Evolutionary conservation across 2,113 vertebrate genomes (phyloP).

Genomic region (Arizona elegans): DNA sequence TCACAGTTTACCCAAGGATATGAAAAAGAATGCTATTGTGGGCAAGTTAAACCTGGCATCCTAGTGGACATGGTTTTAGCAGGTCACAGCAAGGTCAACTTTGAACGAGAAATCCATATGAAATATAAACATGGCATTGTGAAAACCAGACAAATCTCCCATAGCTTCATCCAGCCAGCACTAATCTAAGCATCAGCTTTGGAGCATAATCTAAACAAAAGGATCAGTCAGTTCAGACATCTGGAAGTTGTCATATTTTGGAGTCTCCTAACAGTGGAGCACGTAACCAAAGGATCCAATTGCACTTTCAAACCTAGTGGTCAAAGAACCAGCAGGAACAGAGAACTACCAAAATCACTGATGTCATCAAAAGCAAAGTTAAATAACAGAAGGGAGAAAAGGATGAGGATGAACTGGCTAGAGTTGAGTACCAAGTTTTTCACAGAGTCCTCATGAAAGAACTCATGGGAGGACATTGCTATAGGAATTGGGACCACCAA

Average conservation of each 20-base stretch:
- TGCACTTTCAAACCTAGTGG: conserved; percentile 39
- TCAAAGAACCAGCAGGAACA: conserved; percentile 27
- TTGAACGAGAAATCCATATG: conserved; percentile 78
- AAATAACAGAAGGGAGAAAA: background rate
- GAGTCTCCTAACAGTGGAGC: conserved; percentile 68
- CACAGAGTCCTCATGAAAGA: background rate
- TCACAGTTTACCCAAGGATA: conserved; percentile 35
- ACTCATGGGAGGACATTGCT: background rate
- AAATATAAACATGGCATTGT: conserved; percentile 76
- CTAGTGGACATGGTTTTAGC: conserved; percentile 61
- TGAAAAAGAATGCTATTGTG: conserved; percentile 34
- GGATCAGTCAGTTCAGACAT: conserved; percentile 81
- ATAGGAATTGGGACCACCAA: background rate
- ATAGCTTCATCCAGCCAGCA: conserved; percentile 83
- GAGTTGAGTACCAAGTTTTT: background rate
- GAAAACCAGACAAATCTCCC: conserved; percentile 75
- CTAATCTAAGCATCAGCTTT: conserved; percentile 93
- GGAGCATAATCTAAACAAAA: conserved; percentile 89
- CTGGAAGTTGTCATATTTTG: conserved; percentile 88
- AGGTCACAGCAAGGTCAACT: conserved; percentile 77
- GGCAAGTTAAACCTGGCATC: conserved; percentile 57
- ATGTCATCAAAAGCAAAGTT: background rate
- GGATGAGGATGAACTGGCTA: background rate
- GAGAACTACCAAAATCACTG: background rate
- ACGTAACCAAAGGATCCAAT: conserved; percentile 57